phyloP scores from a whole-genome alignment of 2,113 vertebrate species.

The Pionites leucogaster region DNA sequence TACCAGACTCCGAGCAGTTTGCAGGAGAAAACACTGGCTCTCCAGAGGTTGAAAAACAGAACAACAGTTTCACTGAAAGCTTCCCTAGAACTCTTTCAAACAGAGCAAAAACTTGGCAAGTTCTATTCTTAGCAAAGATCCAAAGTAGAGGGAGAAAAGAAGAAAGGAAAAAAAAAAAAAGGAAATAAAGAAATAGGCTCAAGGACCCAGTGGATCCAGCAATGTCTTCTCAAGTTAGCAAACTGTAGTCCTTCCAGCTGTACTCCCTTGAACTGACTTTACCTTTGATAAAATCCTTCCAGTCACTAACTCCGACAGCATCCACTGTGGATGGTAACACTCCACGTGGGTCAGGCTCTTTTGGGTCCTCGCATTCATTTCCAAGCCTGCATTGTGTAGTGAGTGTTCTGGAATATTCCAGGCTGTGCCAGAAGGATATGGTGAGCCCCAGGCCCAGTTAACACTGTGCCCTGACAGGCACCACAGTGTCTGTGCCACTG shows the following conservation, averaged over 20 bases:
- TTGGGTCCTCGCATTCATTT: neutral
- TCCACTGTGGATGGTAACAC: neutral
- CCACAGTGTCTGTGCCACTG: neutral
- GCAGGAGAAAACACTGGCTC: neutral
- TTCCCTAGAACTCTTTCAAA: neutral
- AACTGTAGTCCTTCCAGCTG: neutral
- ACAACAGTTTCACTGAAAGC: neutral
- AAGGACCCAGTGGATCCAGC: neutral
- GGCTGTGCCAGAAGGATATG: neutral
- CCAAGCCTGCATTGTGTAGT: neutral
- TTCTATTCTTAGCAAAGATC: neutral
- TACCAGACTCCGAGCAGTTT: neutral
- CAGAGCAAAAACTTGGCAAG: neutral
- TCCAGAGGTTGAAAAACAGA: neutral
- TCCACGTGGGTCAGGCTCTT: neutral
- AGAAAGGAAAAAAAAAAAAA: neutral
- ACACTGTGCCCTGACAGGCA: neutral
- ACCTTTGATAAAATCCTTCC: neutral
- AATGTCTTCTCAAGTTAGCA: neutral
- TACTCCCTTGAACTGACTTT: neutral
- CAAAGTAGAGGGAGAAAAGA: neutral
- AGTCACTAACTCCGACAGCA: neutral
- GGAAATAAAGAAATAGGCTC: neutral
- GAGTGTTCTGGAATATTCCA: neutral
- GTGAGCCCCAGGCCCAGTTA: neutral